Conservation (phyloP, 2,113 vertebrate species). For the Daubentonia madagascariensis region DNA sequence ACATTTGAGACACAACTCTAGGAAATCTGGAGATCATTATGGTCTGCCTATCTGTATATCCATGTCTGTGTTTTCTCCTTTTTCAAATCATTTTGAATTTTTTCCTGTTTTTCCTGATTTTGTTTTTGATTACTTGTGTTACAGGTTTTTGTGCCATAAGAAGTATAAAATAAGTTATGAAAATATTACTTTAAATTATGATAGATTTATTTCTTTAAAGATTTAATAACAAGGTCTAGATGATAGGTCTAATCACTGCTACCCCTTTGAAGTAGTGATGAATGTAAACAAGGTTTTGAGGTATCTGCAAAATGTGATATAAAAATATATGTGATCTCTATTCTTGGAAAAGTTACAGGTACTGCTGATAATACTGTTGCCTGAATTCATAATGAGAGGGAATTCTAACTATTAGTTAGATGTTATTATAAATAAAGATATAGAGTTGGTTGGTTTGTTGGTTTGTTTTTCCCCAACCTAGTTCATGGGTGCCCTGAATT, state of each 20-base stretch:
- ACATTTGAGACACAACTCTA: background rate
- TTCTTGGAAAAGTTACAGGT: too few relatives aligned
- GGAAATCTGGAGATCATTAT: background rate
- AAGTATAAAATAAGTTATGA: background rate
- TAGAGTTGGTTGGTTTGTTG: background rate
- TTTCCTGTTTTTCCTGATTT: background rate
- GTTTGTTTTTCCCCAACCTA: background rate
- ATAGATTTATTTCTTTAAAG: background rate
- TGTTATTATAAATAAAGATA: background rate
- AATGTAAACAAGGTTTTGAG: background rate
- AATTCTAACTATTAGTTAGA: fast-evolving
- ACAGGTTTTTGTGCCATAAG: background rate
- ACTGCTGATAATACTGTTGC: fast-evolving
- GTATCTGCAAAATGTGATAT: fast-evolving
- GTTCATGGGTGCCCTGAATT: background rate
- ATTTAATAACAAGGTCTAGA: background rate
- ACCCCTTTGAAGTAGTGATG: background rate
- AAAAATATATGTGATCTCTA: background rate
- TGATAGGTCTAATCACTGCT: background rate
- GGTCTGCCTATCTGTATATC: fast-evolving
- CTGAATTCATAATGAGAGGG: too few relatives aligned
- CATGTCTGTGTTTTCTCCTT: background rate
- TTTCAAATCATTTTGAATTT: background rate
- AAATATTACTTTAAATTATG: background rate
- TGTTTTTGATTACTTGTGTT: background rate